Conservation (phyloP, 2,888 invertebrate genomes). For the Leptinotarsa tumamoca region DNA sequence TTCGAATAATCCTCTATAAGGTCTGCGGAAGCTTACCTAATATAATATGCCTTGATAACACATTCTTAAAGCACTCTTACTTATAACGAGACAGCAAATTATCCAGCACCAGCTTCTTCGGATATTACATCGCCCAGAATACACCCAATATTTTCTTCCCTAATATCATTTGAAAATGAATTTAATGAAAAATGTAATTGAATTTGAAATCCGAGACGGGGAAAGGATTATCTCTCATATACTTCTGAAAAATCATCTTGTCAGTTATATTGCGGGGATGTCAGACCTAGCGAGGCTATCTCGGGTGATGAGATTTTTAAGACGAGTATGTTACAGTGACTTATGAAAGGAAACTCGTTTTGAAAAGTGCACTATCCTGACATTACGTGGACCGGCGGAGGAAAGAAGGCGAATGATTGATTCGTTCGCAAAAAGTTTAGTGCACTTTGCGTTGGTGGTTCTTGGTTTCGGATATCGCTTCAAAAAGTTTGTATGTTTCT, state of each 20-base stretch:
- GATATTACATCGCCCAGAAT: neutral
- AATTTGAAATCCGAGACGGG: conserved; percentile 5
- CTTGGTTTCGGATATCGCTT: neutral
- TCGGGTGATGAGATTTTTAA: conserved; percentile 17
- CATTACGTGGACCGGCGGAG: neutral
- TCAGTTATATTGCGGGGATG: conserved; percentile 28
- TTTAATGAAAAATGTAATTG: conserved; percentile 29
- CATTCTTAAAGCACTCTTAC: neutral
- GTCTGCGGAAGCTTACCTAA: too few relatives aligned
- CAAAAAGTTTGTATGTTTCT: too few relatives aligned
- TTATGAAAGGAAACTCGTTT: conserved; percentile 23
- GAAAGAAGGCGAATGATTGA: neutral
- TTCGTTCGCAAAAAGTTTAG: conserved; percentile 5
- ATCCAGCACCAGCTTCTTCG: neutral
- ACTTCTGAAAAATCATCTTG: conserved; percentile 22
- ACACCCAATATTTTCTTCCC: neutral
- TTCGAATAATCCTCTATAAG: too few relatives aligned
- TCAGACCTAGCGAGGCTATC: conserved; percentile 17
- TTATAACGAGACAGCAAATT: neutral
- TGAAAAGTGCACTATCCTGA: conserved; percentile 19
- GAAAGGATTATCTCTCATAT: conserved; percentile 16
- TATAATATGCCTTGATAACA: neutral
- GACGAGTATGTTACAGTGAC: conserved; percentile 1
- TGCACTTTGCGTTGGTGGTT: conserved; percentile 5
- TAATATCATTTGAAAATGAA: conserved; percentile 8